Evolutionary conservation across 2,797 vertebrate species (phyloP).

Genomic region (Clarias laeviceps): DNA sequence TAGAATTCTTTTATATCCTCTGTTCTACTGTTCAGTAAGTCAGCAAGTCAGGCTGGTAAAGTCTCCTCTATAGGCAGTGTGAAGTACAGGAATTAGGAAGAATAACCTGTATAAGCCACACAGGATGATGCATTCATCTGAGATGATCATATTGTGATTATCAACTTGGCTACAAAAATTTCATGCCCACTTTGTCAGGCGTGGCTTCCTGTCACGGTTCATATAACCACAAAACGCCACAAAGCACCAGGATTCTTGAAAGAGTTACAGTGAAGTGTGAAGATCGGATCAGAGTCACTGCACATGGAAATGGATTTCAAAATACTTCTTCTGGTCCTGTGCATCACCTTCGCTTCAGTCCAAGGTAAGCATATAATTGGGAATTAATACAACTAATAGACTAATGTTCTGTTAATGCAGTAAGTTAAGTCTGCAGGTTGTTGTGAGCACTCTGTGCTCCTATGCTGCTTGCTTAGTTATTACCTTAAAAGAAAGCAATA

Average conservation of each 20-base stretch:
- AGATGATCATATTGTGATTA: not conserved
- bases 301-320: slow-evolving; percentile 42
- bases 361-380: slow-evolving; percentile 43
- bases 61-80: not conserved
- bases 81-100: not conserved
- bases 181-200: not conserved
- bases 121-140: not conserved
- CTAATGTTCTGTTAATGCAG: not conserved
- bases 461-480: too few species aligned
- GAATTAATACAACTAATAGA: not conserved
- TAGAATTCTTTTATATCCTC: too few species aligned
- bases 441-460: not conserved
- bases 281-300: not conserved
- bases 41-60: too few species aligned
- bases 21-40: too few species aligned
- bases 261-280: not conserved
- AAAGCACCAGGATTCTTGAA: not conserved
- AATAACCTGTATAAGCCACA: not conserved
- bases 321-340: slow-evolving; percentile 42
- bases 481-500: not conserved
- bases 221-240: not conserved
- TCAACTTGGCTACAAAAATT: not conserved
- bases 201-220: not conserved
- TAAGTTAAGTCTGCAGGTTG: not conserved
- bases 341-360: slow-evolving; percentile 27